phyloP scores from a whole-genome alignment of 2,888 invertebrate species.

The Cecidostiba fungosa region DNA sequence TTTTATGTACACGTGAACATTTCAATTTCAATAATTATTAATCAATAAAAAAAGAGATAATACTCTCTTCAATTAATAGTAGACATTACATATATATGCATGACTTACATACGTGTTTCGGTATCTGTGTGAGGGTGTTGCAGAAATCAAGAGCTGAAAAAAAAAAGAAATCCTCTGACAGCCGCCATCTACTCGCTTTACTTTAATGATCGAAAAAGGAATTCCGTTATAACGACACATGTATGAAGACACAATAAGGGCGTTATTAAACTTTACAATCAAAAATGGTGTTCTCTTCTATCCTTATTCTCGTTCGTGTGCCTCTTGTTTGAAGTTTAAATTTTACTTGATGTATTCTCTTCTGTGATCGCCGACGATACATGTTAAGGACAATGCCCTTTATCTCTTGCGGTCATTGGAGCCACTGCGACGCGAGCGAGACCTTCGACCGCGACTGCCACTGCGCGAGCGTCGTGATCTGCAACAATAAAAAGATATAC shows the following conservation, averaged over 20 bases:
- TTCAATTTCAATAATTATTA: conserved; percentile 40
- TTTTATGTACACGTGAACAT: conserved; percentile 62
- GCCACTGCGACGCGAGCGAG: conserved; percentile 78
- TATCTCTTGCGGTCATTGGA: conserved; percentile 79
- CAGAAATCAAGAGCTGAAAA: conserved; percentile 40
- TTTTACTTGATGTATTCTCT: conserved; percentile 21
- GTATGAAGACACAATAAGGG: conserved; percentile 10
- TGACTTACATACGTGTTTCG: conserved; percentile 54
- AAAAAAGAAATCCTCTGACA: conserved; percentile 18
- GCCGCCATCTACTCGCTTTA: conserved; percentile 4
- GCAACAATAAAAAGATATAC: conserved; percentile 59
- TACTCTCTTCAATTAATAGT: conserved; percentile 50
- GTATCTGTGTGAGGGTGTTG: conserved; percentile 41
- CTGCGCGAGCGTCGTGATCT: conserved; percentile 79
- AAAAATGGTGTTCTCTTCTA: not conserved
- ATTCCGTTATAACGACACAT: conserved; percentile 31
- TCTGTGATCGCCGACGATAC: not conserved
- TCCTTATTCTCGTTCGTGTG: not conserved
- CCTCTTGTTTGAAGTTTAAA: not conserved
- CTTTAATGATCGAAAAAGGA: conserved; percentile 18
- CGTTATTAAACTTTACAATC: conserved; percentile 22
- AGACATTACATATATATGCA: conserved; percentile 46
- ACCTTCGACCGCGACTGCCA: conserved; percentile 76
- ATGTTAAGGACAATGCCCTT: conserved; percentile 45
- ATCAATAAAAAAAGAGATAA: conserved; percentile 49